These are phyloP conservation scores for Drosophila borealis DNA, from an alignment of 2,888 invertebrate species.

Conservation along the genomic window DNA sequence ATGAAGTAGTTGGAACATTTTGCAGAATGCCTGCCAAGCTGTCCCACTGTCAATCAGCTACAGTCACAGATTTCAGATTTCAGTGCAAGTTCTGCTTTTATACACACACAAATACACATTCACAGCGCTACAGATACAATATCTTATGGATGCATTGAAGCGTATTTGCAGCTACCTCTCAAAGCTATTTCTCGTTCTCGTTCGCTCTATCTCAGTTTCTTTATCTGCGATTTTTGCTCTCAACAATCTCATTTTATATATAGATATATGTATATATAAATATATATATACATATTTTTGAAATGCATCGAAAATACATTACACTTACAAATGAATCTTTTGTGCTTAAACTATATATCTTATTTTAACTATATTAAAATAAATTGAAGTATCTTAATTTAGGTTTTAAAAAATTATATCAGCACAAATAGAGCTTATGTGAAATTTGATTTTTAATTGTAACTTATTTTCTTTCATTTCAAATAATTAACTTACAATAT, in stretches of 20 bases:
- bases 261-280: no score
- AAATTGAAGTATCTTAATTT: no score
- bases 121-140: slow-evolving; percentile 63
- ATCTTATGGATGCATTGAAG: slow-evolving; percentile 76
- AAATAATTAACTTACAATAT: no score
- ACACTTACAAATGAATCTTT: slow-evolving; percentile 26
- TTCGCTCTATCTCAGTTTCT: slow-evolving; percentile 8
- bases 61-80: slow-evolving; percentile 27
- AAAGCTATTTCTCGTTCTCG: slow-evolving; percentile 18
- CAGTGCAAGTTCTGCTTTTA: slow-evolving; percentile 46
- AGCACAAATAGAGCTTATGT: no score
- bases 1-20: slow-evolving; percentile 31
- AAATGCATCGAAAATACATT: slow-evolving; percentile 36
- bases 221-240: slow-evolving; percentile 38
- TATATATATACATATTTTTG: neutral
- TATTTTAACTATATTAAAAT: no score
- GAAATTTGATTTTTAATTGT: no score
- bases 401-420: no score
- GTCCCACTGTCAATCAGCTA: slow-evolving; percentile 60
- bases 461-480: no score
- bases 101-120: slow-evolving; percentile 7
- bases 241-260: slow-evolving; percentile 36
- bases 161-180: slow-evolving; percentile 67
- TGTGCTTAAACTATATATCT: neutral
- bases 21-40: slow-evolving; percentile 44